Evolutionary conservation across 1,140 invertebrate genomes (phyloP).

Genomic region (Himalopsyche phryganea): DNA sequence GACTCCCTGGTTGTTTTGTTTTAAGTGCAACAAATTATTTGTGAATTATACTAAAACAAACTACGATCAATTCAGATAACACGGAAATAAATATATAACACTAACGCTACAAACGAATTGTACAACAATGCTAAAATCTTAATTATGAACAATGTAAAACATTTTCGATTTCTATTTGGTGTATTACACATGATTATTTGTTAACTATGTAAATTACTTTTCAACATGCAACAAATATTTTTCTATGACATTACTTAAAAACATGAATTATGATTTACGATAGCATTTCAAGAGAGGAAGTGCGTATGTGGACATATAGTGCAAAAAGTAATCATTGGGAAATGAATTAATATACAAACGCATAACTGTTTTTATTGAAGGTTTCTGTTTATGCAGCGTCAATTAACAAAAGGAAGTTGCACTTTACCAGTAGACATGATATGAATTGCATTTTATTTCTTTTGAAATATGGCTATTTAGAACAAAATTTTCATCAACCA

Average conservation of each 20-base stretch:
- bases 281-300: neutral
- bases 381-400: too few relatives aligned
- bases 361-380: too few relatives aligned
- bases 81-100: too few relatives aligned
- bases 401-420: too few relatives aligned
- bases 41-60: neutral
- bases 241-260: neutral
- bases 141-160: neutral
- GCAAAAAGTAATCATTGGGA: neutral
- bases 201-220: neutral
- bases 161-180: neutral
- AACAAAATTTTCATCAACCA: too few relatives aligned
- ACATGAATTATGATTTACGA: neutral
- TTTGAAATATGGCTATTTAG: too few relatives aligned
- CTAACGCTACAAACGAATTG: too few relatives aligned
- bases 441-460: too few relatives aligned
- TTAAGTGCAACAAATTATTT: conserved; percentile 1
- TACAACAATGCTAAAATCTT: neutral
- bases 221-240: neutral
- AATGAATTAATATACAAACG: too few relatives aligned
- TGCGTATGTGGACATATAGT: conserved; percentile 3
- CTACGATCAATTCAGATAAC: neutral
- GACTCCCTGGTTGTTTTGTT: neutral
- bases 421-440: too few relatives aligned
- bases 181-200: neutral